Evolutionary conservation across 2,888 invertebrate species (phyloP).

Genomic region (Drosophila tripunctata): DNA sequence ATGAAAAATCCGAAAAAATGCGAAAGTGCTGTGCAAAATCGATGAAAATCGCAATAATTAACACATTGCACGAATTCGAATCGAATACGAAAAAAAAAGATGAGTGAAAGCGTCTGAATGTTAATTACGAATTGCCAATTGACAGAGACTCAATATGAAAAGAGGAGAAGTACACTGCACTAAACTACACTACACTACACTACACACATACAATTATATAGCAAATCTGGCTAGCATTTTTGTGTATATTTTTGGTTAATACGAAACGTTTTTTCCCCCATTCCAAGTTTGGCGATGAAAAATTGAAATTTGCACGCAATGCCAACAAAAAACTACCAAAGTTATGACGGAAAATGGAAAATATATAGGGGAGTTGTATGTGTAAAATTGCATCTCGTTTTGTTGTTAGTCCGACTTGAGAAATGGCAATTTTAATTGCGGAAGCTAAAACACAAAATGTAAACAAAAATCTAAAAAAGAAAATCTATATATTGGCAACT

Average conservation of each 20-base stretch:
- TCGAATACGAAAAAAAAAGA: constrained; percentile 8
- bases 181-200: too few relatives aligned
- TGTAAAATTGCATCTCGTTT: constrained; percentile 38
- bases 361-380: not conserved
- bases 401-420: constrained; percentile 63
- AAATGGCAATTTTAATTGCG: constrained; percentile 73
- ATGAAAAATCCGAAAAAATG: too few relatives aligned
- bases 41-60: constrained; percentile 43
- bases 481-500: constrained; percentile 12
- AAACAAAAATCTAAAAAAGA: constrained; percentile 8
- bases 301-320: constrained; percentile 78
- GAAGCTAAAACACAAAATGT: constrained; percentile 49
- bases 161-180: not conserved
- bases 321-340: constrained; percentile 50
- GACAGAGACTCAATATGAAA: not conserved
- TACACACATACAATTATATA: not conserved
- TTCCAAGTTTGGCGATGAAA: constrained; percentile 59
- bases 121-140: constrained; percentile 48
- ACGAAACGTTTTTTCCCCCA: constrained; percentile 9
- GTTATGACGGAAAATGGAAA: constrained; percentile 43
- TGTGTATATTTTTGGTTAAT: constrained; percentile 26
- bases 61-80: constrained; percentile 29
- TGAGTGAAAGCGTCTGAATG: constrained; percentile 56
- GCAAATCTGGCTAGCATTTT: constrained; percentile 37
- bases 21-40: constrained; percentile 33